Base-by-base conservation (phyloP, 2,113 vertebrate species). In the Mohoua ochrocephala region DNA sequence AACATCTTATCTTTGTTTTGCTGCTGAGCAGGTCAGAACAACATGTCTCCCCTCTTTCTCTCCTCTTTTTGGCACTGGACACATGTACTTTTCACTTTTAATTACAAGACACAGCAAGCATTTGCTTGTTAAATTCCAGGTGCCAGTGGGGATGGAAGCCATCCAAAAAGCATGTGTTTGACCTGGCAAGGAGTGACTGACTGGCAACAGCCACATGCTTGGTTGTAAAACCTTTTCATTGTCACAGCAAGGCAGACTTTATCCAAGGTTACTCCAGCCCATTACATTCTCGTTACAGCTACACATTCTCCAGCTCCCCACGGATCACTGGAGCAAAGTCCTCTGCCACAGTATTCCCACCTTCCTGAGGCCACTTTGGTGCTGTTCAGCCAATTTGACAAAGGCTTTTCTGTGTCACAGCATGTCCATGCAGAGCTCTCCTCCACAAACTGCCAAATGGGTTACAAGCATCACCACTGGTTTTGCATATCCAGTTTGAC, bases 11-110 rank as follows among this genome's bases (percentile, higher is more conserved):
- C 64, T 88, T 90, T 96, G 87, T 59, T 89, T 86, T 86, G 84
- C 37, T 61, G 42, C 56, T 90, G 88, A 94, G 79, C 87, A 74
- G 95, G 95, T 93, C 92, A 89, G 74, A 95, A 93, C 60, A 94
- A 93, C 91, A 89, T 39, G 75, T 84, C 57, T 97, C 84, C 81
- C 84, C 3, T 30, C n/a, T 69, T 96, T 77, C 69, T 73, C 93
- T 87, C 49, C 39, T 88, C 83, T 91, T 85, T 81, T 91, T 96
- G 94, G 95, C 94, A 94, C 76, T 54, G 87, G 91, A 96, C 93
- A 94, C 90, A 28, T 94, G 95, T 95, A 97, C 95, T 97, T 94
- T 97, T 97, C 96, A 93, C 93, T 95, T 97, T 94, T 97, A 97
- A 97, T 97, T 97, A 96, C 91, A 93, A 94, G 84, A 75, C 93